phyloP scores from a whole-genome alignment of 2,797 vertebrate species.

The Eulemur mongoz region DNA sequence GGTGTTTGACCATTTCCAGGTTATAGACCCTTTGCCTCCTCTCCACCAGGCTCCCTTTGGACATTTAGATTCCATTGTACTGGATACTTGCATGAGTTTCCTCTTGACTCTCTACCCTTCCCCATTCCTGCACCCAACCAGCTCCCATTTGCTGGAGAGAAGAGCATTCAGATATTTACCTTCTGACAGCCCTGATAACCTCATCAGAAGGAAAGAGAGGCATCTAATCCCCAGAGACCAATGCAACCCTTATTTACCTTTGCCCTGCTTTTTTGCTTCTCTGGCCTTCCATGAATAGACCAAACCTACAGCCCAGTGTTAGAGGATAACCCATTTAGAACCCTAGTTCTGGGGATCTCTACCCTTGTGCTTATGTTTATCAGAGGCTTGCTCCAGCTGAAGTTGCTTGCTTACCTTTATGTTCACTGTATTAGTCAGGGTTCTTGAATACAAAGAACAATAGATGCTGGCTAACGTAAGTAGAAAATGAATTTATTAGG shows the following conservation, averaged over 20 bases:
- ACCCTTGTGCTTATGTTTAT: background rate
- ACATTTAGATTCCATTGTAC: background rate
- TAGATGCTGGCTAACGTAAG: background rate
- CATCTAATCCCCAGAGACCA: background rate
- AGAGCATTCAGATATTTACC: background rate
- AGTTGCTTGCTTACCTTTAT: background rate
- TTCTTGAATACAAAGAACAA: slow-evolving; percentile 7
- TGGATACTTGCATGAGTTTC: background rate
- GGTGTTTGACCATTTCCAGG: background rate
- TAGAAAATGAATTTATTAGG: slow-evolving; percentile 50
- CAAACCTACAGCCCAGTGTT: background rate
- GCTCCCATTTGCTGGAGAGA: background rate
- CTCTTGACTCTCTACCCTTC: background rate
- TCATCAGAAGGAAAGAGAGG: background rate
- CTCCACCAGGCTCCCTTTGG: background rate
- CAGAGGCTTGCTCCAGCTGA: background rate
- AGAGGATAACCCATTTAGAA: background rate
- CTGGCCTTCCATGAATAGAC: background rate
- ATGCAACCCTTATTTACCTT: background rate
- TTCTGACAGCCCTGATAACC: background rate
- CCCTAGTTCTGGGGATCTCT: background rate
- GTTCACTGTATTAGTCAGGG: background rate
- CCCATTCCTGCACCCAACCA: background rate
- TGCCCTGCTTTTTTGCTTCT: background rate
- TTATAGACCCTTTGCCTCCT: background rate